Percentiles rank a stretch among this genome's conserved stretches.
Conservation (phyloP, 2,113 vertebrate genomes). For the Notarius quadriscutis region DNA sequence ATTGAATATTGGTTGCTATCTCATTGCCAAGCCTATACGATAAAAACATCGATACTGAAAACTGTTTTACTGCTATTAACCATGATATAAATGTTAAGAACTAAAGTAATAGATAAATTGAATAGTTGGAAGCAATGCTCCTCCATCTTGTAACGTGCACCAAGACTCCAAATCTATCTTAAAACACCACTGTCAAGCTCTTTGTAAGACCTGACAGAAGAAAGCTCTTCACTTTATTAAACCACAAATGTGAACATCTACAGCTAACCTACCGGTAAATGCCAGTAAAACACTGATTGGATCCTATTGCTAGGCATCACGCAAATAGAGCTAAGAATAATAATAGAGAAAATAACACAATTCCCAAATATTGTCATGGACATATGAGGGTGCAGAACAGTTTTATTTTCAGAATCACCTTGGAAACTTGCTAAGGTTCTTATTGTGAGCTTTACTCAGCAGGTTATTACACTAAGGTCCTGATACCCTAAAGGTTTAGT, state of each 20-base stretch:
- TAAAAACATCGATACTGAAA: not conserved
- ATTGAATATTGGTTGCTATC: not conserved
- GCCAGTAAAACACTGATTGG: slow-evolving; percentile 1
- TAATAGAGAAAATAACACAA: not conserved
- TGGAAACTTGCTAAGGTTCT: not conserved
- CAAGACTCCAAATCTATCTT: not conserved
- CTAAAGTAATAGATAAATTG: not conserved
- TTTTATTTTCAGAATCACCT: not conserved
- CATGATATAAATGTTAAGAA: not conserved
- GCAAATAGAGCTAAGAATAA: not conserved
- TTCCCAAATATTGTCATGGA: not conserved
- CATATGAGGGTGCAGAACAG: not conserved
- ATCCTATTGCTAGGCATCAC: not conserved
- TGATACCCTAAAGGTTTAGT: not conserved
- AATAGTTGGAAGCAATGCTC: not conserved
- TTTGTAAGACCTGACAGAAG: not conserved
- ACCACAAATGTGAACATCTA: not conserved
- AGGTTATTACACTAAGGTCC: not conserved
- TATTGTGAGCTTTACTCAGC: not conserved
- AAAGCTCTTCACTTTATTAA: not conserved
- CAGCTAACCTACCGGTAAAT: not conserved
- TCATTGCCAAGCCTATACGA: too few species aligned
- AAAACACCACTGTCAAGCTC: not conserved
- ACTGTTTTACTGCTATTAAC: not conserved
- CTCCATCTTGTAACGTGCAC: not conserved